Evolutionary conservation across 2,113 vertebrate genomes (phyloP).

Genomic region (Calonectris borealis): DNA sequence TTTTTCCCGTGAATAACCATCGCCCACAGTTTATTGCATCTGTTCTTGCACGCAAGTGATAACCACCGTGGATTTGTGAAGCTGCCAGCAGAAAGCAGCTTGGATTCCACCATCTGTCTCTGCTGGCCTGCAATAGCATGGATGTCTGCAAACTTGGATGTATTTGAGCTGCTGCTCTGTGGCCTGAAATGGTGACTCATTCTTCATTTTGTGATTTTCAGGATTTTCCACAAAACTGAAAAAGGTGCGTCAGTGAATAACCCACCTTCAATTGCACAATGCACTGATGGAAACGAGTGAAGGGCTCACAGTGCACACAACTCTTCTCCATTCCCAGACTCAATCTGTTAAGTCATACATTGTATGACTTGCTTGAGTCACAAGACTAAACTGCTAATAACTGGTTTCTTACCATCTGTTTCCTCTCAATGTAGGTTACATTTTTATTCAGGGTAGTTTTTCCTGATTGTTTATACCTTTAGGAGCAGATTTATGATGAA

Average conservation of each 20-base stretch:
- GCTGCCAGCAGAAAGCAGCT: background rate
- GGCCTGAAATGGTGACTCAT: background rate
- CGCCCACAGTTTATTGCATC: background rate
- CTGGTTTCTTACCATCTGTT: background rate
- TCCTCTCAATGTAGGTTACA: background rate
- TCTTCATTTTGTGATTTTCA: background rate
- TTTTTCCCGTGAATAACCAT: background rate
- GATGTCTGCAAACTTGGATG: background rate
- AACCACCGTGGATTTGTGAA: background rate
- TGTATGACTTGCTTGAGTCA: background rate
- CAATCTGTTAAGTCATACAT: background rate
- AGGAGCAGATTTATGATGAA: background rate
- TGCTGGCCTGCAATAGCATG: background rate
- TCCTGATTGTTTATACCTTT: background rate
- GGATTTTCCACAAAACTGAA: background rate
- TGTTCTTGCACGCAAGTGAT: background rate
- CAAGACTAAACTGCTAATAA: background rate
- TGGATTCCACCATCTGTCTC: background rate
- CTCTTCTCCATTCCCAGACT: background rate
- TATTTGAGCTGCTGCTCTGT: background rate
- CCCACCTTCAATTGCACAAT: accelerated
- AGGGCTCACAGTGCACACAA: background rate
- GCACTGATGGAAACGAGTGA: background rate
- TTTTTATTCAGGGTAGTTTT: background rate
- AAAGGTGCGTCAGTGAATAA: background rate